Conservation (phyloP, 2,888 invertebrate species). For the Bedellia somnulentella region DNA sequence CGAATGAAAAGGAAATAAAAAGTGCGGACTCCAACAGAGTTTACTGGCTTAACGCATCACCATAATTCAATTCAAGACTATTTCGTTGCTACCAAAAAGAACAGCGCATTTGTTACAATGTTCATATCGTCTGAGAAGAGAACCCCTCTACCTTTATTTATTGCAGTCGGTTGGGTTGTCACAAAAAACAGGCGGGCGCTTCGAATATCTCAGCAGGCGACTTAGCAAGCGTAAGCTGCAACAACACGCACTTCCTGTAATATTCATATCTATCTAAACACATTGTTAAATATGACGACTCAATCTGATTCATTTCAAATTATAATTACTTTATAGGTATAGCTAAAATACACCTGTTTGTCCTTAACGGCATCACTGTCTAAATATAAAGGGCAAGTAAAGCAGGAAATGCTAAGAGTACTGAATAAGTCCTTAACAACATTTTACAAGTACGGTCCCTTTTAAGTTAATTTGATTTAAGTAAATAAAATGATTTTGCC, state of each 20-base stretch:
- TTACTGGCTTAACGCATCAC: constrained; percentile 53
- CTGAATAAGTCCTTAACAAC: no score
- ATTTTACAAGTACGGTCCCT: no score
- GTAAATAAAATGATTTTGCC: no score
- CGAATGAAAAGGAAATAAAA: constrained; percentile 47
- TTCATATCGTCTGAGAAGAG: constrained; percentile 42
- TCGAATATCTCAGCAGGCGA: constrained; percentile 57
- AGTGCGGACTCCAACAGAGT: constrained; percentile 36
- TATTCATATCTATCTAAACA: no score
- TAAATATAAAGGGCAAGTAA: no score
- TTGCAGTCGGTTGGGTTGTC: constrained; percentile 58
- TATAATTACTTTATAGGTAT: no score
- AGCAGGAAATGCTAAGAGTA: no score
- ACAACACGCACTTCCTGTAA: constrained; percentile 56
- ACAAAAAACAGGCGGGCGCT: constrained; percentile 58
- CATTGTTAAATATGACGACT: no score
- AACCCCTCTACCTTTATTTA: constrained; percentile 61
- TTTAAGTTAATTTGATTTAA: no score
- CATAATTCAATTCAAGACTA: constrained; percentile 54
- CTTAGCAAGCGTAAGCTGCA: constrained; percentile 54
- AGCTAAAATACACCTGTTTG: no score
- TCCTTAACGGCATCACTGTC: no score
- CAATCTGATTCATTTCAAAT: no score
- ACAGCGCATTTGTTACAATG: constrained; percentile 59
- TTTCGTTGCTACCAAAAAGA: constrained; percentile 53